Evolutionary conservation across 2,113 vertebrate species (phyloP), one percentile per base, ranked within the genome.

Genomic region (Pandion haliaetus): DNA sequence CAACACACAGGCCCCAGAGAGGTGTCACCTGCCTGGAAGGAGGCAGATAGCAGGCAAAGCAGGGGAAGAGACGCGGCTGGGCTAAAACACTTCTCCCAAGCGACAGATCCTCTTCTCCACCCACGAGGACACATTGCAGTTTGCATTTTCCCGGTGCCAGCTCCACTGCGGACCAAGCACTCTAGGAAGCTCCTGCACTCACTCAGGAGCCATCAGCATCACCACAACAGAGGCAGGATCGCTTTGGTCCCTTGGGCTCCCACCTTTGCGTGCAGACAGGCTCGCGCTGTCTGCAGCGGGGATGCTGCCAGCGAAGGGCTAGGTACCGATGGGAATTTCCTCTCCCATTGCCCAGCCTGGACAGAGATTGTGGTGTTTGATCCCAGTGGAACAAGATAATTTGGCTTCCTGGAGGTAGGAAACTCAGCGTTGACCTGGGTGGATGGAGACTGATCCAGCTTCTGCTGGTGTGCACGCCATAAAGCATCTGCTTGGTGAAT

Each of bases 241-340:
- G 0, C 31, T 36, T 34, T 20, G n/a, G 17, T 34, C 29, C 72
- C 31, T 63, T 0, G 0, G 23, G 24, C 15, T 93, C 23, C 67
- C 44, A 38, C n/a, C 23, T 77, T 9, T 45, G 23, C 21, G 29
- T 16, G 29, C 63, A 78, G 54, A 88, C 24, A 42, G 31, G 44
- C 17, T 59, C 3, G 1, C 1, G 5, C 28, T 58, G 54, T 12
- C 36, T 40, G 72, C 61, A 74, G 69, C 1, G 6, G 59, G 25
- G 44, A 40, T 17, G 58, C 65, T 45, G 52, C 24, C 40, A n/a
- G 63, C 1, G 1, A 73, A 78, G 54, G 49, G n/a, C 8, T 34
- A 40, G 15, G 31, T 24, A 52, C 23, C 1, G 1, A 38, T 6
- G 9, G 55, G 58, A 58, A 59, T 57, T 54, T 83, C 38, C 38